Percentiles rank a stretch among this genome's conserved stretches.
phyloP scores from a whole-genome alignment of 1,140 invertebrate species.

The Aricia agestis region DNA sequence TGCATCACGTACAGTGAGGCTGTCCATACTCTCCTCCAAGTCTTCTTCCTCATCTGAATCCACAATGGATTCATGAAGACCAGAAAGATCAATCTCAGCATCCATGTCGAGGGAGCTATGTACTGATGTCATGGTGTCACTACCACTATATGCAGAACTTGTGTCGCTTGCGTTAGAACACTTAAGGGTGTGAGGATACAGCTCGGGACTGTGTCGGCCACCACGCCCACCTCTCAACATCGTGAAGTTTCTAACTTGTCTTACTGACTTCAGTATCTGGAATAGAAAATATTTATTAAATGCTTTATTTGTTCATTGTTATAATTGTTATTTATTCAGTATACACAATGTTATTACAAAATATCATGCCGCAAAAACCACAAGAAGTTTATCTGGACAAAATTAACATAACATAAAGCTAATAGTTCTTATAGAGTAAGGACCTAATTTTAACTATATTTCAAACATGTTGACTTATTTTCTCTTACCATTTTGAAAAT shows the following conservation, averaged over 20 bases:
- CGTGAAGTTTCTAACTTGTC: constrained; percentile 59
- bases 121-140: constrained; percentile 96
- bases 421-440: too few species aligned
- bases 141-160: constrained; percentile 95
- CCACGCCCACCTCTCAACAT: constrained; percentile 76
- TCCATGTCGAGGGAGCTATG: constrained; percentile 90
- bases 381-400: too few species aligned
- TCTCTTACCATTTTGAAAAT: too few species aligned
- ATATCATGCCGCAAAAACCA: too few species aligned
- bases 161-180: constrained; percentile 95
- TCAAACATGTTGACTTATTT: too few species aligned
- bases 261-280: constrained; percentile 51
- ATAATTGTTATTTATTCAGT: too few species aligned
- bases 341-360: too few species aligned
- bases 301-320: too few species aligned
- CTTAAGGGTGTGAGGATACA: constrained; percentile 89
- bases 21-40: constrained; percentile 94
- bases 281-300: constrained; percentile 37
- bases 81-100: constrained; percentile 94
- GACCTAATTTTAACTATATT: too few species aligned
- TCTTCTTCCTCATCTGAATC: constrained; percentile 97
- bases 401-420: too few species aligned
- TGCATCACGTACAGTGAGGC: constrained; percentile 92
- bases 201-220: constrained; percentile 77
- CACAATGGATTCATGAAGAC: constrained; percentile 94